Evolutionary conservation across 2,797 vertebrate genomes (phyloP).

Genomic region (Meda fulgida): DNA sequence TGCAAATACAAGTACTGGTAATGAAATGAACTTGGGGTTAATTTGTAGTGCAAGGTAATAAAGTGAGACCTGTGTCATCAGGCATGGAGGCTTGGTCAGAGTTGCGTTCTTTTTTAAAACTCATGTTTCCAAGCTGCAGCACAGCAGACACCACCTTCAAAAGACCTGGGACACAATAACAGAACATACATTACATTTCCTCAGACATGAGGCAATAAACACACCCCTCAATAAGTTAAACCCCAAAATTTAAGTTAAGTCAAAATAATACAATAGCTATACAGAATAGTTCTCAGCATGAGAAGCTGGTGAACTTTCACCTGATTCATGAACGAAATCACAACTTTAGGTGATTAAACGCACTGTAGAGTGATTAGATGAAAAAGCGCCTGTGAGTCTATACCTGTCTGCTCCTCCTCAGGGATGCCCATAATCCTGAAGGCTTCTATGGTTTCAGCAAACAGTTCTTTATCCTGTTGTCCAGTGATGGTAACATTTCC

Average conservation of each 20-base stretch:
- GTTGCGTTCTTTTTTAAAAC: constrained; percentile 87
- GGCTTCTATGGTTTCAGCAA: constrained; percentile 87
- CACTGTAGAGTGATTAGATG: not conserved
- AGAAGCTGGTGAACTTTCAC: not conserved
- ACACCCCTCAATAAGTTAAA: not conserved
- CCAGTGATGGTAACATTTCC: constrained; percentile 87
- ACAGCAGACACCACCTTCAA: constrained; percentile 85
- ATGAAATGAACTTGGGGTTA: not conserved
- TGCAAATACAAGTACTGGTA: not conserved
- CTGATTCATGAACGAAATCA: not conserved
- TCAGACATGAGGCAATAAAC: not conserved
- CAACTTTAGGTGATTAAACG: not conserved
- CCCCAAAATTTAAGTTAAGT: not conserved
- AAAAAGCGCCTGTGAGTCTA: not conserved
- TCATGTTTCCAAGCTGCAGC: constrained; percentile 86
- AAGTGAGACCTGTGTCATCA: constrained; percentile 83
- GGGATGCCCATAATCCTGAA: constrained; percentile 89
- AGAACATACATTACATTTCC: constrained; percentile 16
- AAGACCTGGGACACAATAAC: constrained; percentile 70
- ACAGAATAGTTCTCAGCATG: not conserved
- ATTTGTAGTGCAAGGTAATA: not conserved
- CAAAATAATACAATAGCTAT: not conserved
- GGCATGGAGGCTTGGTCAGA: constrained; percentile 89
- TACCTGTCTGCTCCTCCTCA: constrained; percentile 88
- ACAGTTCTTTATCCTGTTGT: constrained; percentile 87